Evolutionary conservation across 2,113 vertebrate species (phyloP), one percentile per base, ranked within the genome.

Genomic region (Melanocharis versteri): DNA sequence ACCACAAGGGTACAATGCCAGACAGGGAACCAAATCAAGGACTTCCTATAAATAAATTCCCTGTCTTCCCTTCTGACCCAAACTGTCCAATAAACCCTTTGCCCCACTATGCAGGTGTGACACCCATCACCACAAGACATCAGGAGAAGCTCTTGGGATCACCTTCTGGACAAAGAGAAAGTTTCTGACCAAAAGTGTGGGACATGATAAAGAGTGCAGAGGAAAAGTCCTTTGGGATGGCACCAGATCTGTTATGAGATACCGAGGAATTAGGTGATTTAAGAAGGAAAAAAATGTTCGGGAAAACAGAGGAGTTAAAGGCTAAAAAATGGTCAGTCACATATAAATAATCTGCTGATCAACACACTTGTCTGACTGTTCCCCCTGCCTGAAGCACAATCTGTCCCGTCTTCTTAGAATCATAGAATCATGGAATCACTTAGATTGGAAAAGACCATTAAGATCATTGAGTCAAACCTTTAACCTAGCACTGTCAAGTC

Each of bases 321-420:
- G 12, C 7, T 65, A 30, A 50, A 40, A 87, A 30, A 27, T 45
- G 10, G 2, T 33, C 9, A 7, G 30, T 57, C 5, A 7, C 4
- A 15, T 37, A 17, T 20, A 51, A 45, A 62, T 72, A 45, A 37
- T 53, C 69, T 58, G 17, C 24, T 70, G 28, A 17, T 30, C 7
- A 30, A 33, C 39, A 12, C 14, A 50, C 11, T 76, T 71, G 18
- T 47, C 51, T 70, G 26, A 15, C 27, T n/a, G 7, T 23, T 37
- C 6, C 27, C 3, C 28, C 8, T 6, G 6, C 15, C 18, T 79
- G 50, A 33, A 79, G 24, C 16, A 45, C 0, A 0, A 15, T 31
- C 23, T 61, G 56, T 56, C 39, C 19, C 16, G 9, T 69, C 15
- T 61, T 61, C 54, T 66, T 57, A 45, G 13, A 89, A 23, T 73